Conservation (phyloP, 2,113 vertebrate species). For the Herpailurus yagouaroundi region DNA sequence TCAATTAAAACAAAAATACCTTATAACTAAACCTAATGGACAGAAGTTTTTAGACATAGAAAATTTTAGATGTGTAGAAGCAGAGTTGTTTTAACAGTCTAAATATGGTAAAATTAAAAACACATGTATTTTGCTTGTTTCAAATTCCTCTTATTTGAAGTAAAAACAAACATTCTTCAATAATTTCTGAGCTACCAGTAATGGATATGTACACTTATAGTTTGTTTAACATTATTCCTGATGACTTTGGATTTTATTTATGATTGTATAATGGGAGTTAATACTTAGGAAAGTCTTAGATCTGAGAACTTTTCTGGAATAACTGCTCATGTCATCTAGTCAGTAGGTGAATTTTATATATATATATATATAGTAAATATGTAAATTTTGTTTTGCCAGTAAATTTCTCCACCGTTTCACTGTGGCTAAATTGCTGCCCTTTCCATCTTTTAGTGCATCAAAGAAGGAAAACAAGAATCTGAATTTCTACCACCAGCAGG, state of each 20-base stretch:
- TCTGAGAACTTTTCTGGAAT: conserved; percentile 4
- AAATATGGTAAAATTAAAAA: not conserved
- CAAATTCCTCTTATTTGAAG: not conserved
- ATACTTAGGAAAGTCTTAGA: not conserved
- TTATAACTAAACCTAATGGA: not conserved
- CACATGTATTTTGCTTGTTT: not conserved
- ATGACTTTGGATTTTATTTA: not conserved
- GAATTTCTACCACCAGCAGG: conserved; percentile 71
- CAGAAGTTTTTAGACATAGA: not conserved
- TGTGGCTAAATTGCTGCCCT: conserved; percentile 52
- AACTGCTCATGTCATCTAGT: not conserved
- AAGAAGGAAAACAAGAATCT: conserved; percentile 74
- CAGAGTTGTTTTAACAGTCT: conserved; percentile 1
- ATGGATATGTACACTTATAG: not conserved
- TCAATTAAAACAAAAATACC: not conserved
- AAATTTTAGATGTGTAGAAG: not conserved
- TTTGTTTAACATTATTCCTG: not conserved
- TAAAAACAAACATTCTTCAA: not conserved
- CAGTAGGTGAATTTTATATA: not conserved
- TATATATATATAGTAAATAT: not conserved
- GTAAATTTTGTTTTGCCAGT: conserved; percentile 23
- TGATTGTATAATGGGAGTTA: not conserved
- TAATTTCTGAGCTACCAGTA: conserved; percentile 20
- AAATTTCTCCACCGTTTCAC: not conserved
- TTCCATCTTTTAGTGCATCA: conserved; percentile 55